Conservation (phyloP, 1,140 invertebrate genomes). For the Acromyrmex charruanus region DNA sequence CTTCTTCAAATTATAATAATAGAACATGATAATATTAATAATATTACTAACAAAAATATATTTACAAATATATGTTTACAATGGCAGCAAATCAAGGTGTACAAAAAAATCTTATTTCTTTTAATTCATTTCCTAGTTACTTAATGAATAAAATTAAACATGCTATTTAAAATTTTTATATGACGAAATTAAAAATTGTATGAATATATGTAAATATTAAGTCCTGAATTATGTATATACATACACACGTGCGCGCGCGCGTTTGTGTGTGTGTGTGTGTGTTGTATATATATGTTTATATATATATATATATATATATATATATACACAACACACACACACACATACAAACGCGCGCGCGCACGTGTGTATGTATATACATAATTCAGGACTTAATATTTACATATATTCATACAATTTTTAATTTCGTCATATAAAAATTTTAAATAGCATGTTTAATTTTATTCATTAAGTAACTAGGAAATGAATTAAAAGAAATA, state of each 20-base stretch:
- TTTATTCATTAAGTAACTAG: conserved; percentile 7
- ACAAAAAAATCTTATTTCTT: conserved; percentile 10
- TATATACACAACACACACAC: no score
- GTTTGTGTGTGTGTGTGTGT: not conserved
- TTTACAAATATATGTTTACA: conserved; percentile 52
- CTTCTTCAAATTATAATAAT: conserved; percentile 30
- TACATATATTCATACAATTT: conserved; percentile 63
- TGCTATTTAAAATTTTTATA: conserved; percentile 46
- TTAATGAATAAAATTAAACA: conserved; percentile 4
- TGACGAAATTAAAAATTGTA: conserved; percentile 37
- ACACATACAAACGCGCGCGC: no score
- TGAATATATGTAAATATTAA: conserved; percentile 65
- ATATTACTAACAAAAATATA: conserved; percentile 44
- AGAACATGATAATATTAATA: conserved; percentile 21
- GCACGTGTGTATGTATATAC: no score
- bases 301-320: not conserved
- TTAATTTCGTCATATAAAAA: conserved; percentile 47
- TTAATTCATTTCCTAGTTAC: conserved; percentile 1
- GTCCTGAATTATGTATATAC: not conserved
- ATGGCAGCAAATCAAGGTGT: conserved; percentile 14
- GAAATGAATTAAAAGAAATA: not conserved
- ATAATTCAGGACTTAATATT: conserved; percentile 33
- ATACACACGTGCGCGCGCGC: no score
- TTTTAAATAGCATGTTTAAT: conserved; percentile 12
- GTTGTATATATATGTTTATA: not conserved